These are phyloP conservation scores for Drosophila tristis DNA, from an alignment of 1,140 invertebrate genomes.

Conservation along the genomic window DNA sequence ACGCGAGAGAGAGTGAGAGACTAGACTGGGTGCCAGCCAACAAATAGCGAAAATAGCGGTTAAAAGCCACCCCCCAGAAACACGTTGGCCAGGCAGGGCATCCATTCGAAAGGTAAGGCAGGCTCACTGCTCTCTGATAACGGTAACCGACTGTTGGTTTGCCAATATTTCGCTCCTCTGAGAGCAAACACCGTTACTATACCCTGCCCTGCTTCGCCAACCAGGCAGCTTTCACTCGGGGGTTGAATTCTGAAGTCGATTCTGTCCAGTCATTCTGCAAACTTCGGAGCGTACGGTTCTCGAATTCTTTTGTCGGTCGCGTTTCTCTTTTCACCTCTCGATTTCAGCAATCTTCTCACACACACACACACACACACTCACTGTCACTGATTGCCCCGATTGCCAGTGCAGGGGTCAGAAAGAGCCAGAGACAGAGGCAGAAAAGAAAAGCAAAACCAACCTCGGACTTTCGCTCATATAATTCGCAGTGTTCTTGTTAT, in stretches of 20 bases:
- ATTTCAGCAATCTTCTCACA: slow-evolving; percentile 72
- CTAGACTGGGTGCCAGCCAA: slow-evolving; percentile 30
- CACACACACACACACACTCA: slow-evolving; percentile 37
- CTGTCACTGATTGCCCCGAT: neutral
- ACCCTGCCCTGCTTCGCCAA: neutral
- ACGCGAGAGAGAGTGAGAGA: too few species aligned
- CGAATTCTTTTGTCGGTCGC: slow-evolving; percentile 52
- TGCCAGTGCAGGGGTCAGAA: neutral
- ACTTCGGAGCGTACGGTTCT: slow-evolving; percentile 79
- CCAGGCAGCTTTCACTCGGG: slow-evolving; percentile 53
- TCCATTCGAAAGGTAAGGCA: too few species aligned
- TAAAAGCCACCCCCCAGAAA: slow-evolving; percentile 26
- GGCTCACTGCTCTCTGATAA: too few species aligned
- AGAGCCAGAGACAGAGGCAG: slow-evolving; percentile 27
- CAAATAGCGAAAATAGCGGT: slow-evolving; percentile 42
- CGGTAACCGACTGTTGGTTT: too few species aligned
- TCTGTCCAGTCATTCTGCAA: slow-evolving; percentile 74
- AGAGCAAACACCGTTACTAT: too few species aligned
- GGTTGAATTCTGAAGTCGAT: slow-evolving; percentile 48
- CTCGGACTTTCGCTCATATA: slow-evolving; percentile 42
- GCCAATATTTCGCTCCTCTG: too few species aligned
- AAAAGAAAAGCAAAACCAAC: neutral
- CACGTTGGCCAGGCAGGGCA: too few species aligned
- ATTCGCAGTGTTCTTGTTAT: slow-evolving; percentile 30
- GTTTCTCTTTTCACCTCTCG: slow-evolving; percentile 64